Evolutionary conservation across 2,797 vertebrate species (phyloP).

Genomic region (Lepidocolaptes lacrymiger): DNA sequence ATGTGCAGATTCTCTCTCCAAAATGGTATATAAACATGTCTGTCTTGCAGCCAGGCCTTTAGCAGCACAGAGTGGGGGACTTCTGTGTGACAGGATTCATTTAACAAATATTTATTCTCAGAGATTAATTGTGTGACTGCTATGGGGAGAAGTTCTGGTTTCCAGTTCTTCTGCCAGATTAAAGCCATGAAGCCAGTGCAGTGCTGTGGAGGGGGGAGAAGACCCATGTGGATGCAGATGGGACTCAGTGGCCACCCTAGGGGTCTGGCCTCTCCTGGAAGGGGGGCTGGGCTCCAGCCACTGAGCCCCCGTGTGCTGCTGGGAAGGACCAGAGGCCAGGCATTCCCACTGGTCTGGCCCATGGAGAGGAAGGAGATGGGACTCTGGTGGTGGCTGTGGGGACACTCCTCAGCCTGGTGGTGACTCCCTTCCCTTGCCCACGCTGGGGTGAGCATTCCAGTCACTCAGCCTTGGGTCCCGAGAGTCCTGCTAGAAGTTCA

Average conservation of each 20-base stretch:
- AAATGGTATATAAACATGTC: not conserved
- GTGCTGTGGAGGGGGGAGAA: fast-evolving
- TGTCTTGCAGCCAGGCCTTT: not conserved
- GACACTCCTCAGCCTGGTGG: not conserved
- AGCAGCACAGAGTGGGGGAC: not conserved
- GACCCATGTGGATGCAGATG: not conserved
- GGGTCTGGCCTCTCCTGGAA: not conserved
- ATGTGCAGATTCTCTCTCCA: not conserved
- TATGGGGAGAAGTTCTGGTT: not conserved
- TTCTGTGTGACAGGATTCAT: not conserved
- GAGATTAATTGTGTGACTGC: not conserved
- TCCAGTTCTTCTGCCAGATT: not conserved
- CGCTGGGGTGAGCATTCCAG: not conserved
- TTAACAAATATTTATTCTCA: not conserved
- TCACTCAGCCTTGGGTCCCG: not conserved
- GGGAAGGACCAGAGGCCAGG: not conserved
- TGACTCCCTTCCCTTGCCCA: not conserved
- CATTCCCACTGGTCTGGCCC: not conserved
- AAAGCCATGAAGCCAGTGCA: not conserved
- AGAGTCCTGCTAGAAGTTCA: not conserved
- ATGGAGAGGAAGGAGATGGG: not conserved
- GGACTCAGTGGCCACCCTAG: not conserved
- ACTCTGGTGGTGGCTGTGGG: not conserved
- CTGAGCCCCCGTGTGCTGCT: no score
- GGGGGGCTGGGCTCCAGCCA: not conserved